A percentile compares a stretch with the other conserved stretches of the same genome.
Evolutionary conservation across 1,140 invertebrate species (phyloP).

Genomic region (Drosophila serrata): DNA sequence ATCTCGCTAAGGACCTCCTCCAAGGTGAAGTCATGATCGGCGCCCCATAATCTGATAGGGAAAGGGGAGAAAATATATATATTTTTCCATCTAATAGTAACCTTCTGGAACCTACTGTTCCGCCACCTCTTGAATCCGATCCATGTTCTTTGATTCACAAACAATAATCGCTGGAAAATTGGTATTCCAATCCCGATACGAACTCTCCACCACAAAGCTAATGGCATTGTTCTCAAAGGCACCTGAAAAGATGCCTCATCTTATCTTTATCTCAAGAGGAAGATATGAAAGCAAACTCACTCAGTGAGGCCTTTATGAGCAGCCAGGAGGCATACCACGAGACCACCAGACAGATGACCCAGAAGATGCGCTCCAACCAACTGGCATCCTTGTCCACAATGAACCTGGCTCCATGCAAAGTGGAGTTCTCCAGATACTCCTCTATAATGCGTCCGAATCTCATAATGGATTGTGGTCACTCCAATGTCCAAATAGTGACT

Average conservation of each 20-base stretch:
- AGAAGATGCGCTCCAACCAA: constrained; percentile 88
- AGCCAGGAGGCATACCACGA: constrained; percentile 88
- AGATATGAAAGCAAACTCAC: constrained; percentile 67
- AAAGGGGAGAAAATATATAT: constrained; percentile 30
- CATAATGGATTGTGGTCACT: constrained; percentile 17
- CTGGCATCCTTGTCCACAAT: constrained; percentile 86
- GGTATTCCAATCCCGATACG: constrained; percentile 90
- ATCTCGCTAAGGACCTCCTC: constrained; percentile 90
- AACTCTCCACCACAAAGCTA: constrained; percentile 90
- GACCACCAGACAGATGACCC: constrained; percentile 87
- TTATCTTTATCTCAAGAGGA: rapidly evolving
- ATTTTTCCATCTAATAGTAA: constrained; percentile 15
- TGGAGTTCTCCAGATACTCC: constrained; percentile 85
- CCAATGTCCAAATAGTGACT: neutral
- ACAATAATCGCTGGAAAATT: constrained; percentile 89
- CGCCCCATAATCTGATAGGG: constrained; percentile 87
- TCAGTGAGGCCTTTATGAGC: constrained; percentile 87
- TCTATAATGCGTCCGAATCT: constrained; percentile 61
- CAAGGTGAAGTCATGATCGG: constrained; percentile 89
- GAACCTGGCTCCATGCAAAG: constrained; percentile 87
- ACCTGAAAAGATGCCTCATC: constrained; percentile 39
- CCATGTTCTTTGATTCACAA: constrained; percentile 88
- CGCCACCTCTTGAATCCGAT: constrained; percentile 87
- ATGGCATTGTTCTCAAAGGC: constrained; percentile 86
- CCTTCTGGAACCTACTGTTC: constrained; percentile 85